Evolutionary conservation across 2,888 invertebrate species (phyloP), one percentile per base, ranked within the genome.

Genomic region (Mystacides longicornis): DNA sequence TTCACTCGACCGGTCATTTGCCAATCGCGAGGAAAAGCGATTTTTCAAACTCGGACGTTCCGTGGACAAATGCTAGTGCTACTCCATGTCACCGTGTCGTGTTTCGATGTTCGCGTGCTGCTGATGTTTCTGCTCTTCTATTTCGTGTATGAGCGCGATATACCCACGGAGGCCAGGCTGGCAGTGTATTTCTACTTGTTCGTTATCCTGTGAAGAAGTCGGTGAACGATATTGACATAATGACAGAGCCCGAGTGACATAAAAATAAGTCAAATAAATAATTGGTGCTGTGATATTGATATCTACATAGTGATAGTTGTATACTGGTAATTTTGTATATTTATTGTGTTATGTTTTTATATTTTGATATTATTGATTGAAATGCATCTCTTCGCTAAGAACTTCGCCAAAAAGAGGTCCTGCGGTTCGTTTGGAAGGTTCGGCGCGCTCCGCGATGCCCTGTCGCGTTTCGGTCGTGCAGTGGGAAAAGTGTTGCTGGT

Each of bases 391-490:
- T 22, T 53, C 43, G 56, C 56, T n/a, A 53, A 56, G 27, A 52
- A 42, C n/a, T 33, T 56, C 4, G 50, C 52, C 23, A 49, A 48
- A 33, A 49, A 47, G 46, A 33, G 31, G 49, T 22, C 23, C 31
- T 20, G 54, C 37, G 52, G 23, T 23, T 45, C 43, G 43, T 3
- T 3, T 7, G 33, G 18, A 14, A 31, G 19, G 48, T 21, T 22
- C 21, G 23, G 23, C 23, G 5, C 19, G 27, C 23, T 23, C 16
- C 49, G 52, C 48, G 57, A 54, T 20, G 27, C 18, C 68, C 69
- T 57, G 20, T 14, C 27, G 7, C 49, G 52, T 5, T 47, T 31
- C 33, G 31, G 42, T 64, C 66, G 69, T 66, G 69, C 71, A 60
- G 64, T 73, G 49, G 52, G 37, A 23, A 23, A 33, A 18, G 33